Percentiles rank a stretch among this genome's conserved stretches.
phyloP scores from a whole-genome alignment of 2,797 vertebrate species.

The Carcharodon carcharias region DNA sequence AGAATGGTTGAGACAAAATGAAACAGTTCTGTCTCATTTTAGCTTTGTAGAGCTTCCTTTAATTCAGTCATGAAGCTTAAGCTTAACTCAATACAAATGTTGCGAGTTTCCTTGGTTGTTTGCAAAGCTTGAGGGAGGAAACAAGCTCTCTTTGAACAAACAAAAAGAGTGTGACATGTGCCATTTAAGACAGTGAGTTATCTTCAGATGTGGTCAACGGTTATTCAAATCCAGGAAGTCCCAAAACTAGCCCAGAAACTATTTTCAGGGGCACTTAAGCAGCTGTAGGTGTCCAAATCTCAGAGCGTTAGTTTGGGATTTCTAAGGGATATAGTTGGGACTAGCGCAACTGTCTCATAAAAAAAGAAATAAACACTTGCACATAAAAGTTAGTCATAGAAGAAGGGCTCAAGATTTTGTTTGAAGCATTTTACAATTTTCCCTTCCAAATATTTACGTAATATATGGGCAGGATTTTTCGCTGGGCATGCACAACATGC shows the following conservation, averaged over 20 bases:
- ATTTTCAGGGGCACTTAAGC: not conserved
- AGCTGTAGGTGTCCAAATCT: not conserved
- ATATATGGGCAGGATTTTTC: too few species aligned
- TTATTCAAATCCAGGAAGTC: slow-evolving; percentile 1
- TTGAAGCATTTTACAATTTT: not conserved
- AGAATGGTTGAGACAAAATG: not conserved
- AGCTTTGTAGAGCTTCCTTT: not conserved
- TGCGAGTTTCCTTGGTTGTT: not conserved
- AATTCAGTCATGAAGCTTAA: not conserved
- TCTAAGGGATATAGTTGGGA: not conserved
- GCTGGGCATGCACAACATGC: too few species aligned
- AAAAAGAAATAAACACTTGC: not conserved
- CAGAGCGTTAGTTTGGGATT: not conserved
- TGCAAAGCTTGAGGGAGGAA: not conserved
- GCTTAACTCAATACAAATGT: slow-evolving; percentile 1
- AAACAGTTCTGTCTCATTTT: not conserved
- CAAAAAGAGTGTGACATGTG: not conserved
- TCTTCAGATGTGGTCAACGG: not conserved
- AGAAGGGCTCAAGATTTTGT: not conserved
- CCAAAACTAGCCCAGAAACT: not conserved
- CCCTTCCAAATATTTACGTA: not conserved
- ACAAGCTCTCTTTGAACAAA: not conserved
- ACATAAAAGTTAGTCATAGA: not conserved
- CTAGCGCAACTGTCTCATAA: not conserved
- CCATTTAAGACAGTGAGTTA: not conserved